Conservation (phyloP, 2,888 invertebrate species). For the Drosophila antonietae region DNA sequence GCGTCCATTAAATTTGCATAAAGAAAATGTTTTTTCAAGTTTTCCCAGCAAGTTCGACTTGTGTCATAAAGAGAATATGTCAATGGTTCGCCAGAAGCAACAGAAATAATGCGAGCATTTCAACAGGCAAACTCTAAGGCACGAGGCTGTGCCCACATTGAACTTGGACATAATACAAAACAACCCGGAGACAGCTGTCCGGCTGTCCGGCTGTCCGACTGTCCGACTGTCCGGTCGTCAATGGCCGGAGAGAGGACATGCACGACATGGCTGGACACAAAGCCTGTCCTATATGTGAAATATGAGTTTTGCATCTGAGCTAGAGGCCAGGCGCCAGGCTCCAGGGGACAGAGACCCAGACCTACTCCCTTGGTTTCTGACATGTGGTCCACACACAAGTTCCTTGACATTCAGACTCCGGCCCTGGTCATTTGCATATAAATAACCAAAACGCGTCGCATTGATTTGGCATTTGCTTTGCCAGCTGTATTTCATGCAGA, state of each 20-base stretch:
- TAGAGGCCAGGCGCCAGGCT: neutral
- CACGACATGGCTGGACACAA: slow-evolving; percentile 39
- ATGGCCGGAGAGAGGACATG: slow-evolving; percentile 60
- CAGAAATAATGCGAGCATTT: slow-evolving; percentile 15
- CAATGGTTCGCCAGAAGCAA: slow-evolving; percentile 37
- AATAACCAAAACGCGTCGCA: slow-evolving; percentile 60
- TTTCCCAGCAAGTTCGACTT: slow-evolving; percentile 37
- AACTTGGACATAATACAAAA: slow-evolving; percentile 19
- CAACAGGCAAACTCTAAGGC: slow-evolving; percentile 9
- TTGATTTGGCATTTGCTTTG: slow-evolving; percentile 72
- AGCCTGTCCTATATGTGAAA: slow-evolving; percentile 51
- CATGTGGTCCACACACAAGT: slow-evolving; percentile 32
- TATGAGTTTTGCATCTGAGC: slow-evolving; percentile 56
- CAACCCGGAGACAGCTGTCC: slow-evolving; percentile 43
- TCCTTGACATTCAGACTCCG: slow-evolving; percentile 2
- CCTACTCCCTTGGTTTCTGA: slow-evolving; percentile 21
- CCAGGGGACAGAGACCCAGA: neutral
- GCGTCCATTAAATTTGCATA: slow-evolving; percentile 66
- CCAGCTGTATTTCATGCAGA: slow-evolving; percentile 36
- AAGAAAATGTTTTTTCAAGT: slow-evolving; percentile 39
- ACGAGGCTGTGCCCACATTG: slow-evolving; percentile 5
- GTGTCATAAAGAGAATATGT: slow-evolving; percentile 63
- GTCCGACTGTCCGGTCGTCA: slow-evolving; percentile 48
- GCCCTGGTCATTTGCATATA: slow-evolving; percentile 69
- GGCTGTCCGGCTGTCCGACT: slow-evolving; percentile 46